Percentiles rank a stretch among this genome's conserved stretches.
These are phyloP conservation scores for Nylanderia fulva DNA, from an alignment of 1,140 invertebrate species.

Conservation along the genomic window DNA sequence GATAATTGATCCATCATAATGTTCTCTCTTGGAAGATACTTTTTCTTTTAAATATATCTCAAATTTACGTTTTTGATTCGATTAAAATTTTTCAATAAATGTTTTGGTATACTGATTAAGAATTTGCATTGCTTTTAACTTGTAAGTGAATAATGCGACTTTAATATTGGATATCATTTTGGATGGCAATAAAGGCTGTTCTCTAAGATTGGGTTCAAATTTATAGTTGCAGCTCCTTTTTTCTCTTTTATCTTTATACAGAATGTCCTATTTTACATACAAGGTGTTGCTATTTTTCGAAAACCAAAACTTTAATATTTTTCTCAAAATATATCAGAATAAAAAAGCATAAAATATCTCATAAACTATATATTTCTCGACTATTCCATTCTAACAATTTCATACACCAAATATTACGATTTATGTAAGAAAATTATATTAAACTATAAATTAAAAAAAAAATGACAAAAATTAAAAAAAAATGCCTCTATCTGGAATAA, in stretches of 20 bases:
- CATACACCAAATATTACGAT: too few species aligned
- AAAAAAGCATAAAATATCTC: too few species aligned
- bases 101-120: neutral
- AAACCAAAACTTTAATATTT: too few species aligned
- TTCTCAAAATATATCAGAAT: too few species aligned
- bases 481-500: too few species aligned
- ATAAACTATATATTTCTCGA: too few species aligned
- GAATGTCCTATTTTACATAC: too few species aligned
- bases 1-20: neutral
- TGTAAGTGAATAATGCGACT: slow-evolving; percentile 5
- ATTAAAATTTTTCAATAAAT: neutral
- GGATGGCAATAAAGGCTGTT: slow-evolving; percentile 1
- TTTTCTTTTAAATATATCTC: neutral
- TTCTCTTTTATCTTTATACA: neutral
- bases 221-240: slow-evolving; percentile 10
- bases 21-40: neutral
- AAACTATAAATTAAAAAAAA: too few species aligned
- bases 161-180: slow-evolving; percentile 29
- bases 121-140: neutral
- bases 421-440: too few species aligned
- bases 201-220: neutral
- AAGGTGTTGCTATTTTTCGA: too few species aligned
- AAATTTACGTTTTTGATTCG: slow-evolving; percentile 18
- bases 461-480: too few species aligned
- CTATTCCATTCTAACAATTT: too few species aligned